A percentile compares a stretch with the other conserved stretches of the same genome.
Evolutionary conservation across 2,797 vertebrate genomes (phyloP).

Genomic region (Rhinophrynus dorsalis): DNA sequence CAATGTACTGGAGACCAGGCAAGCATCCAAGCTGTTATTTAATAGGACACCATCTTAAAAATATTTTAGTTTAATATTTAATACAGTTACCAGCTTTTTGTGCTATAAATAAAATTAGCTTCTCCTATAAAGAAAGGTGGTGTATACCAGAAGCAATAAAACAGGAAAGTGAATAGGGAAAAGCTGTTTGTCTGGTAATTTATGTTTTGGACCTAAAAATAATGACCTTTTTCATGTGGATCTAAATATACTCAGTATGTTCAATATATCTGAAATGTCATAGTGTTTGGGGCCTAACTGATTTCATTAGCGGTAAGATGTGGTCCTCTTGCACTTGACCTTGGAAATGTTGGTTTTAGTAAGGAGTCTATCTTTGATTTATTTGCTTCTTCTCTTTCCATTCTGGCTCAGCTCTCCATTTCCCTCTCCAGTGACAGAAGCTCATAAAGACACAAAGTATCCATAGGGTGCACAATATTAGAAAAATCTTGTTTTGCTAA

Average conservation of each 20-base stretch:
- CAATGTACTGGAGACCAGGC: no score
- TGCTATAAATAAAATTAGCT: slow-evolving; percentile 44
- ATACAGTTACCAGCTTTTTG: background rate
- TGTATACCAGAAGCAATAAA: no score
- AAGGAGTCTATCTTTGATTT: slow-evolving; percentile 78
- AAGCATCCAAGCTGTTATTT: no score
- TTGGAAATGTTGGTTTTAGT: slow-evolving; percentile 71
- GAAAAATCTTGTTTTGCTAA: slow-evolving; percentile 5
- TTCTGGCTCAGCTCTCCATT: slow-evolving; percentile 63
- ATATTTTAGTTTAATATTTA: slow-evolving; percentile 27
- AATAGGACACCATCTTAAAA: no score
- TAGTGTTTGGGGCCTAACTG: slow-evolving; percentile 73
- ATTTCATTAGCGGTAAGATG: slow-evolving; percentile 79
- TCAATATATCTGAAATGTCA: slow-evolving; percentile 78
- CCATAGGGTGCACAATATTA: background rate
- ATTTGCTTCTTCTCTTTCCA: slow-evolving; percentile 79
- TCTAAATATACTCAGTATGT: slow-evolving; percentile 70
- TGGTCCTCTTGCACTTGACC: slow-evolving; percentile 71
- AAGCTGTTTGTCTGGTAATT: slow-evolving; percentile 56
- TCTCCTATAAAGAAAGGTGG: no score
- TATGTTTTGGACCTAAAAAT: slow-evolving; percentile 61
- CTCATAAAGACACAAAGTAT: slow-evolving; percentile 25
- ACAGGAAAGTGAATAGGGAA: slow-evolving; percentile 30
- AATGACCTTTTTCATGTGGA: slow-evolving; percentile 80
- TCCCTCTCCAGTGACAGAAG: slow-evolving; percentile 44